Evolutionary conservation across 2,113 vertebrate species (phyloP), one percentile per base, ranked within the genome.

Genomic region (Callopanchax toddi): DNA sequence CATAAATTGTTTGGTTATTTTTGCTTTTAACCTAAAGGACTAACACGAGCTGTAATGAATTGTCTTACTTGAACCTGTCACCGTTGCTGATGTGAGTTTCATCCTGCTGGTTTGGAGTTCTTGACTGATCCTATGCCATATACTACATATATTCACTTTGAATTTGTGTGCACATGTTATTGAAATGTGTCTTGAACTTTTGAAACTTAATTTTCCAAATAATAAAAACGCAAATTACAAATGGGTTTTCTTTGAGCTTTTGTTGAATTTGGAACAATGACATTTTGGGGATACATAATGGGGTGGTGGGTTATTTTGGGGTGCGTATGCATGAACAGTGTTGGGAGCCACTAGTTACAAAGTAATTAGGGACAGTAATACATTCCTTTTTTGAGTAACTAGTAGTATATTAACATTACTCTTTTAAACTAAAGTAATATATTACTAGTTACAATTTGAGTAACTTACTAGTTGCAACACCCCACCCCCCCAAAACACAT

Each of bases 181-280:
- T 83, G 60, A 70, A 74, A 62, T 85, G 78, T 86, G 74, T 81
- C 52, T 82, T 87, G 74, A 64, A 67, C 84, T 91, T 93, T 91
- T 86, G 71, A 89, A 82, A 88, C 74, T 61, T 81, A 71, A 87
- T 89, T 90, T 92, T 90, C 66, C 82, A 90, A 91, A 87, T 92
- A 91, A 91, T 91, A 87, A 85, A 87, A 79, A 39, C 36, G 69
- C 7, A 67, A 71, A 86, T 78, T 49, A 64, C 52, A 79, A 58
- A 3, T 36, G 46, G 5, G 6, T 32, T 3, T 32, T 9, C 29
- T 9, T 32, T 32, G 29, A 32, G 29, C 10, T 32, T 32, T 6
- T 32, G 29, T 32, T 32, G 29, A 32, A 4, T 32, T 26, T 26
- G n/a, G n/a, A n/a, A n/a, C n/a, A n/a, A n/a, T n/a, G n/a, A n/a